Base-by-base conservation (phyloP, 2,888 invertebrate species). In the Tenthredo distinguenda region DNA sequence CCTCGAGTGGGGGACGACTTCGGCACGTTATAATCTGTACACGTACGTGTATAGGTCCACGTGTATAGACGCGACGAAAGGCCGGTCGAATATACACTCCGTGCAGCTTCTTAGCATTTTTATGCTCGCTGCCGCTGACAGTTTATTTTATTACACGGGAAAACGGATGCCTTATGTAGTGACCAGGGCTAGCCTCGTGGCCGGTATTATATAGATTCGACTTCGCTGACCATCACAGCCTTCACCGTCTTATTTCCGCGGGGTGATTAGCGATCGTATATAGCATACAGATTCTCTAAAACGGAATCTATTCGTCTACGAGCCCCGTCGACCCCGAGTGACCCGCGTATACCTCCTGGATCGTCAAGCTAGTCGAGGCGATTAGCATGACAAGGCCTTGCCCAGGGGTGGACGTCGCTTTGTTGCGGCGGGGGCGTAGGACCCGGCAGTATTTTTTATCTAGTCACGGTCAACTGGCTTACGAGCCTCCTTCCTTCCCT, bases 401-500 rank as follows among this genome's bases (percentile, higher is more conserved):
- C 85, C 86, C 85, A 86, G 88, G 87, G 87, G 26, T 34, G 21
- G 85, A 40, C 62, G 40, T 87, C 87, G 87, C 87, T 86, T 88
- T 87, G 86, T 86, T 84, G 84, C 62, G 74, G 65, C 55, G 85
- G 50, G 40, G 62, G 82, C 26, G 40, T n/a, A 26, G 82, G 88
- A 88, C 90, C 91, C 91, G 89, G 91, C 93, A 92, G 91, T 93
- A 93, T 93, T 93, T 93, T 93, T 93, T 93, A 93, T 93, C 93
- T 93, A 92, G 93, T 93, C 93, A 93, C 93, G 93, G 93, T 93
- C 93, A 93, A 93, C 93, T 93, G 92, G 92, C 92, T 92, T 91
- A 91, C 90, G 90, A 90, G 90, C 83, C 15, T 50, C 83, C 40
- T 50, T 26, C 86, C 88, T 72, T 74, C 88, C 88, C 92, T 88